Conservation (phyloP, 1,140 invertebrate species). For the Marisa cornuarietis region DNA sequence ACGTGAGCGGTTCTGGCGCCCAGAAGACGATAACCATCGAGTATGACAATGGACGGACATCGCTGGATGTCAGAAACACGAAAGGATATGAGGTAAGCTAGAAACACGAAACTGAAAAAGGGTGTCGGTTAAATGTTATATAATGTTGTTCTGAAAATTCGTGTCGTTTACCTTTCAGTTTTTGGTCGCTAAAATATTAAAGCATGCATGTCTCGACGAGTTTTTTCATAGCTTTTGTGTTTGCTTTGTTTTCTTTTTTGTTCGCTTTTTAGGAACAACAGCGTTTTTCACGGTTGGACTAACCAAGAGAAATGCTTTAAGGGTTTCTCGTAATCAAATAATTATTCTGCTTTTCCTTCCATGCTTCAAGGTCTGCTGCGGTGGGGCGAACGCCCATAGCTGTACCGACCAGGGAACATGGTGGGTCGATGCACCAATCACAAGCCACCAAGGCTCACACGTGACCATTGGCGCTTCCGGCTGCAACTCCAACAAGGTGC, state of each 20-base stretch:
- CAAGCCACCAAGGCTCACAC: constrained; percentile 20
- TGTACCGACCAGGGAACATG: constrained; percentile 4
- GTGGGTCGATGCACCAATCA: constrained; percentile 36
- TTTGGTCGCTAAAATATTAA: not conserved
- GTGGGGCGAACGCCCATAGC: constrained; percentile 9
- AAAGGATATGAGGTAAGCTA: not conserved
- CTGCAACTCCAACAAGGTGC: constrained; percentile 20
- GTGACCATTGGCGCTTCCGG: constrained; percentile 29
- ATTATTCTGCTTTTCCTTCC: not conserved
- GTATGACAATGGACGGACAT: not conserved
- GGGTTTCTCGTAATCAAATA: not conserved
- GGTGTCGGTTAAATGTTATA: not conserved
- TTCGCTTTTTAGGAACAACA: not conserved
- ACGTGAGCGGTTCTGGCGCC: not conserved
- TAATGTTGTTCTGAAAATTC: not conserved
- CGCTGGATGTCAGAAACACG: not conserved
- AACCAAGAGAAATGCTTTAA: not conserved
- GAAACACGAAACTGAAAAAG: not conserved
- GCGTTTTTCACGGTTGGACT: not conserved
- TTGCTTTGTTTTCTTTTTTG: not conserved
- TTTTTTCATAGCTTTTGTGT: too few relatives aligned
- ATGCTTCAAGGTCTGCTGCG: constrained; percentile 41
- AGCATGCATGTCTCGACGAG: too few relatives aligned
- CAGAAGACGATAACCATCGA: not conserved
- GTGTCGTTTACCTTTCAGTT: not conserved